phyloP scores from a whole-genome alignment of 2,888 invertebrate genomes.

The Tachina lurida region DNA sequence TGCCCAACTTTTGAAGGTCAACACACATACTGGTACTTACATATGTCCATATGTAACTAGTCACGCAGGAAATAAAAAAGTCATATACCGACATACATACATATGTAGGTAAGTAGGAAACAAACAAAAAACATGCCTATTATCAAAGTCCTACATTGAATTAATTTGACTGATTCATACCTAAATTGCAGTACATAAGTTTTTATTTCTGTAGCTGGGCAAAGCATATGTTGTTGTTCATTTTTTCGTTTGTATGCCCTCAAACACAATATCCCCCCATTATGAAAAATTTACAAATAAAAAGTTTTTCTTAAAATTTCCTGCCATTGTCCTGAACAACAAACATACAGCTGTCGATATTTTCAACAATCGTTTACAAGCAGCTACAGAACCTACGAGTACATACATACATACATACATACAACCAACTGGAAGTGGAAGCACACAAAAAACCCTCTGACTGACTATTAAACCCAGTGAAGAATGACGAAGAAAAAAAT shows the following conservation, averaged over 20 bases:
- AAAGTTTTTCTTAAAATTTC: slow-evolving; percentile 71
- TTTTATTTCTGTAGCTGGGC: slow-evolving; percentile 31
- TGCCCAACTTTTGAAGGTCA: neutral
- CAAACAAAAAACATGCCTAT: neutral
- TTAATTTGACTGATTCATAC: slow-evolving; percentile 37
- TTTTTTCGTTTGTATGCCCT: slow-evolving; percentile 8
- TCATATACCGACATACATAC: neutral
- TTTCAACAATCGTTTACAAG: slow-evolving; percentile 42
- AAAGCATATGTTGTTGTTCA: slow-evolving; percentile 42
- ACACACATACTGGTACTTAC: too few species aligned
- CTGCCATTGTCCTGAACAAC: slow-evolving; percentile 64
- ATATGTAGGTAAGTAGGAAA: neutral
- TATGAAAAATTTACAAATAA: slow-evolving; percentile 51
- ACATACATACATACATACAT: too few species aligned
- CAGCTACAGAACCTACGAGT: slow-evolving; percentile 49
- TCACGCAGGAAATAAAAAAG: slow-evolving; percentile 14
- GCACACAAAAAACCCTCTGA: slow-evolving; percentile 41
- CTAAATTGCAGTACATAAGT: neutral
- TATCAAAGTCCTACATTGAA: slow-evolving; percentile 18
- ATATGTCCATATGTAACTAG: neutral
- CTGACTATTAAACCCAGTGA: slow-evolving; percentile 31
- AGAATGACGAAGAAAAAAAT: slow-evolving; percentile 30
- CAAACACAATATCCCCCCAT: slow-evolving; percentile 57
- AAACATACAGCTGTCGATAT: slow-evolving; percentile 68
- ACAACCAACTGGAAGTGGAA: neutral